Base-by-base conservation (phyloP, 2,888 invertebrate genomes). In the Beris chalybata region DNA sequence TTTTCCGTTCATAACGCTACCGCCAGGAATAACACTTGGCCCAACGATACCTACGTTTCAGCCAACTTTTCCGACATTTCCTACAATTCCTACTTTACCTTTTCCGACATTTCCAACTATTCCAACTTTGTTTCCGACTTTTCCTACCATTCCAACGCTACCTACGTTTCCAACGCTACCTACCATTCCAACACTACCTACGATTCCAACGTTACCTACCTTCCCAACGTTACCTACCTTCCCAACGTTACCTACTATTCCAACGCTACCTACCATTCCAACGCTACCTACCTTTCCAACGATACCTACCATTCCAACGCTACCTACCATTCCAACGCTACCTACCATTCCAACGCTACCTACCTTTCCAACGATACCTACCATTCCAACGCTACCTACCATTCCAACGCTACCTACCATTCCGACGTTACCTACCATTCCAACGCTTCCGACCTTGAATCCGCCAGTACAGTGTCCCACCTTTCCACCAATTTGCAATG, bases 401-500 rank as follows among this genome's bases (percentile, higher is more conserved):
- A 6, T 58, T 15, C 58, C 58, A 31, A 65, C 67, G 15, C 13
- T 61, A 30, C 61, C 67, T 11, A 63, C 67, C 12, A 12, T 54
- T 13, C 55, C 61, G 9, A 50, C 57, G 3, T 5, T 57, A n/a
- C 53, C 59, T 13, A 52, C 38, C 30, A 15, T 48, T 5, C 52
- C 61, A 6, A 67, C 69, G 12, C 56, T 64, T 22, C 54, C 69
- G 12, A 61, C 59, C 4, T 50, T 68, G 11, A 66, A 70, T 5
- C 68, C 70, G 4, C 59, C 67, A 12, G 44, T 55, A 31, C 38
- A 61, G 22, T 77, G 77, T 69, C 77, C 77, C 4, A 13, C 72
- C 0, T 71, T 70, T 52, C 79, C 80, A 3, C 71, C 76, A 44
- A 72, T 76, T 9, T 80, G 80, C 43, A 71, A 78, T 43, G 70